phyloP scores from a whole-genome alignment of 2,888 invertebrate genomes.

The Spialia ferax region DNA sequence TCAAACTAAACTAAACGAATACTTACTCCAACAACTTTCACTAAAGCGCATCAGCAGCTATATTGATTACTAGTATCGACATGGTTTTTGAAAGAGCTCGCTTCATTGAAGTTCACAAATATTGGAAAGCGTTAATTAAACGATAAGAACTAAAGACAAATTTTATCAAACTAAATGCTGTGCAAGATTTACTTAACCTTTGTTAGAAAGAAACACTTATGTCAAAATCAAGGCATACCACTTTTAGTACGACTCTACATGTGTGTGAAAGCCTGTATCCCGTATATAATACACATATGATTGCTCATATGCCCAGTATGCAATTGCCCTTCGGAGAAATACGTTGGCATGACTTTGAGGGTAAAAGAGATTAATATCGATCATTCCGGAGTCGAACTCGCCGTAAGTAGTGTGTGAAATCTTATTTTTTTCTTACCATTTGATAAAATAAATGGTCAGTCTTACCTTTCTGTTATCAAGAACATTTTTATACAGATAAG shows the following conservation, averaged over 20 bases:
- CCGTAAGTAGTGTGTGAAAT: constrained; percentile 55
- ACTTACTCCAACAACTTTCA: too few species aligned
- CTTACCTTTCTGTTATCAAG: neutral
- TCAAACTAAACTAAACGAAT: too few species aligned
- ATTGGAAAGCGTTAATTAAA: too few species aligned
- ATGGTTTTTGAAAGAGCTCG: too few species aligned
- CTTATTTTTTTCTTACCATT: constrained; percentile 29
- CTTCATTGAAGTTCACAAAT: too few species aligned
- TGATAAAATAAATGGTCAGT: constrained; percentile 2
- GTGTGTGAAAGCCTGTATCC: constrained; percentile 20
- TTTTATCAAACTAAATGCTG: too few species aligned
- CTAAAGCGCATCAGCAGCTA: too few species aligned
- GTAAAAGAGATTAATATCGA: constrained; percentile 52
- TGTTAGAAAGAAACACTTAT: neutral
- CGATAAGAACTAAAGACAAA: too few species aligned
- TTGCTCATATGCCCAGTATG: constrained; percentile 23
- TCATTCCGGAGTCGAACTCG: constrained; percentile 55
- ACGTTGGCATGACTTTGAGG: constrained; percentile 52
- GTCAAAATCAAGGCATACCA: constrained; percentile 3
- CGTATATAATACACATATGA: constrained; percentile 23
- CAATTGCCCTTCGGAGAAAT: constrained; percentile 43
- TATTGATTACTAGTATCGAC: too few species aligned
- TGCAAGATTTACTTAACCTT: neutral
- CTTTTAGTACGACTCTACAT: constrained; percentile 22
- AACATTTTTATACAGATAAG: neutral